Conservation (phyloP, 2,888 invertebrate genomes). For the Eulithis testata region DNA sequence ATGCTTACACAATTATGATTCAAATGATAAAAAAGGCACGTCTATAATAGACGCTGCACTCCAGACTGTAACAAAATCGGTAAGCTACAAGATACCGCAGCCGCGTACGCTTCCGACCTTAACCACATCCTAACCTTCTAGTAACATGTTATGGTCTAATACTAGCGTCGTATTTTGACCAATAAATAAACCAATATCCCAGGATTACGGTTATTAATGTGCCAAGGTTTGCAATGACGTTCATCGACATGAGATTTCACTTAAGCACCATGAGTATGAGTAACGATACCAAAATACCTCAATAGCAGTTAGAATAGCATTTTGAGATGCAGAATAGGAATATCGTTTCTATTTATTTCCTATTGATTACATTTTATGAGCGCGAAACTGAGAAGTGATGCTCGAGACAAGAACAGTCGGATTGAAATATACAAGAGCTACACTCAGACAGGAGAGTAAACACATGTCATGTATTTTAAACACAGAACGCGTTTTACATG, state of each 20-base stretch:
- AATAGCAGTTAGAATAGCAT: constrained; percentile 15
- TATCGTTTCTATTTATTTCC: constrained; percentile 13
- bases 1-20: too few relatives aligned
- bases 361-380: constrained; percentile 19
- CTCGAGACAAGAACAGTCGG: background rate
- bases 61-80: too few relatives aligned
- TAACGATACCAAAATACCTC: constrained; percentile 27
- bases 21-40: too few relatives aligned
- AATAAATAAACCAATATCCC: constrained; percentile 31
- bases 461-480: background rate
- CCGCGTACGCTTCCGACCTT: background rate
- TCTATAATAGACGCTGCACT: too few relatives aligned
- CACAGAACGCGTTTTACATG: background rate
- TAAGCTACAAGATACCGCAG: background rate
- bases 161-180: constrained; percentile 20
- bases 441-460: constrained; percentile 1
- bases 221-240: constrained; percentile 39
- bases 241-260: constrained; percentile 26
- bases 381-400: constrained; percentile 2
- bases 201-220: constrained; percentile 30
- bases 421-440: constrained; percentile 3
- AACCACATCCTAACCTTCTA: constrained; percentile 1
- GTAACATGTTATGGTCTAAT: constrained; percentile 13
- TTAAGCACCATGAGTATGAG: constrained; percentile 32
- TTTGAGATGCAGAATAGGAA: constrained; percentile 8